Conservation (phyloP, 2,113 vertebrate species). For the Oryzias celebensis region DNA sequence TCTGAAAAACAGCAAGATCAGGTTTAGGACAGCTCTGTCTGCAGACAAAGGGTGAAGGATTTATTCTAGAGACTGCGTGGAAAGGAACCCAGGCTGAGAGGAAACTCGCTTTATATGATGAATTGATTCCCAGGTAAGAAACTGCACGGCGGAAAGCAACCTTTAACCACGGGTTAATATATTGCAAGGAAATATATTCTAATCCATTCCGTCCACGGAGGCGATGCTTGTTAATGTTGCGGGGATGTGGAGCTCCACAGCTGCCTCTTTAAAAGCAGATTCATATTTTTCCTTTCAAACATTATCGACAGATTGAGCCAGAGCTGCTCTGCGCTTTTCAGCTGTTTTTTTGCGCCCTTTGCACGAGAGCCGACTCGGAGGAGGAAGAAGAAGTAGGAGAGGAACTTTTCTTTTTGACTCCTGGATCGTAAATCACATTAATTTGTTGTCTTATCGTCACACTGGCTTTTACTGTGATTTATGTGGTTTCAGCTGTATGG, state of each 20-base stretch:
- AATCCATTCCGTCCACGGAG: slow-evolving; percentile 85
- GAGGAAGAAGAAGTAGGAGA: slow-evolving; percentile 61
- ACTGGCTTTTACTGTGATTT: slow-evolving; percentile 81
- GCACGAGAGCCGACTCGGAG: slow-evolving; percentile 69
- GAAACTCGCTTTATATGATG: slow-evolving; percentile 86
- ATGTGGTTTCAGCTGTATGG: slow-evolving; percentile 82
- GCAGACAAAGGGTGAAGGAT: slow-evolving; percentile 99
- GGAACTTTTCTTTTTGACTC: slow-evolving; percentile 83
- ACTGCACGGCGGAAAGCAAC: slow-evolving; percentile 91
- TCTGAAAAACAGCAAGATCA: slow-evolving; percentile 96
- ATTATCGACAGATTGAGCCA: slow-evolving; percentile 69
- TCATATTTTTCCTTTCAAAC: slow-evolving; percentile 69
- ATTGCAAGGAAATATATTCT: slow-evolving; percentile 80
- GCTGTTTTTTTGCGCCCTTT: slow-evolving; percentile 72
- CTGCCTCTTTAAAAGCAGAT: slow-evolving; percentile 44
- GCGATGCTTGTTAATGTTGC: slow-evolving; percentile 81
- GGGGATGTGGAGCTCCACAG: slow-evolving; percentile 58
- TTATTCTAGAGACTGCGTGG: slow-evolving; percentile 86
- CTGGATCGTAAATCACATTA: slow-evolving; percentile 91
- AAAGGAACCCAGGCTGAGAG: slow-evolving; percentile 86
- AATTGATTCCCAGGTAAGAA: slow-evolving; percentile 99
- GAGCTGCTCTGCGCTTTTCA: slow-evolving; percentile 51
- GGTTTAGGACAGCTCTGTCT: slow-evolving; percentile 97
- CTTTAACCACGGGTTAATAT: slow-evolving; percentile 87
- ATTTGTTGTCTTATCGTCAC: slow-evolving; percentile 84